phyloP scores from a whole-genome alignment of 2,797 vertebrate species.

The Falco peregrinus region DNA sequence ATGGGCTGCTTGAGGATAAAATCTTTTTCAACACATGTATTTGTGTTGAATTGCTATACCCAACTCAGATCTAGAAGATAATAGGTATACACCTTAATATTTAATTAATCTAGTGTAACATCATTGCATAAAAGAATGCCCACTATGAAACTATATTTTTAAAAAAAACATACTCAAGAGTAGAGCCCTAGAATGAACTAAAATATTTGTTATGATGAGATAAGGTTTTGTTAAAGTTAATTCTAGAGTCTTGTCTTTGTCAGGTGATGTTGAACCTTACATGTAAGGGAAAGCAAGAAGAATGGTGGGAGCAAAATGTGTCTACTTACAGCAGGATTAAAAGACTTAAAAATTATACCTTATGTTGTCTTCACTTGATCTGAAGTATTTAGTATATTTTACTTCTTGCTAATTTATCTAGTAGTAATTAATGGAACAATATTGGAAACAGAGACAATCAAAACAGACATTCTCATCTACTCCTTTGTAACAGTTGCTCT shows the following conservation, averaged over 20 bases:
- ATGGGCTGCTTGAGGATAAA: not conserved
- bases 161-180: not conserved
- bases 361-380: not conserved
- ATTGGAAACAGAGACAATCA: not conserved
- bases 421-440: not conserved
- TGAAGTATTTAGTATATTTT: not conserved
- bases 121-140: not conserved
- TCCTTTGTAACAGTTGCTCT: not conserved
- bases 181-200: not conserved
- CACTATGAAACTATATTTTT: not conserved
- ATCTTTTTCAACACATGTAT: not conserved
- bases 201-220: not conserved
- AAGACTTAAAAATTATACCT: not conserved
- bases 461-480: not conserved
- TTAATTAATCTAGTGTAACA: not conserved
- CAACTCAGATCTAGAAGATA: not conserved
- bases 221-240: not conserved
- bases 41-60: not conserved
- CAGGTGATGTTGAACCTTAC: not conserved
- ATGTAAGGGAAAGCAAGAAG: not conserved
- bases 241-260: not conserved
- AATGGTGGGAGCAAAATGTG: not conserved
- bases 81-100: not conserved
- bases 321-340: not conserved
- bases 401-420: not conserved